Conservation (phyloP, 2,888 invertebrate species). For the Dugesia japonica region DNA sequence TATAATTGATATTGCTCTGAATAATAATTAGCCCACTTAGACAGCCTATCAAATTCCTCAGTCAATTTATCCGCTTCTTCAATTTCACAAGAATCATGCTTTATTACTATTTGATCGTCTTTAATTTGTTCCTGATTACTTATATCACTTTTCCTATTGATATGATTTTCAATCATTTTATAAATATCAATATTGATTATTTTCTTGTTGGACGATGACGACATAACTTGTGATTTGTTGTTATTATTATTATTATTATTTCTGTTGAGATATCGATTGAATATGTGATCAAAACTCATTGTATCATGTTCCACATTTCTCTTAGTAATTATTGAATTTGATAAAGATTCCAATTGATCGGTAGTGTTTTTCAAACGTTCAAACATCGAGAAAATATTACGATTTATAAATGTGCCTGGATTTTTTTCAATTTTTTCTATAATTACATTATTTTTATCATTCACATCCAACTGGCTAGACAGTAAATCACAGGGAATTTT, state of each 20-base stretch:
- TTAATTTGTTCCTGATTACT: no score
- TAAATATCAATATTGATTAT: neutral
- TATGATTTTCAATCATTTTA: neutral
- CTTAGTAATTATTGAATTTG: no score
- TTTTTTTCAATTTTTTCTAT: neutral
- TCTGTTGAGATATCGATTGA: no score
- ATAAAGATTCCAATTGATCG: no score
- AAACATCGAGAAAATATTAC: neutral
- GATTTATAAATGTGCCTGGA: neutral
- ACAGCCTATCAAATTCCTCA: neutral
- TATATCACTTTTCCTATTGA: no score
- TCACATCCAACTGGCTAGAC: neutral
- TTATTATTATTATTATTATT: no score
- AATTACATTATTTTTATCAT: neutral
- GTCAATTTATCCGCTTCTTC: neutral
- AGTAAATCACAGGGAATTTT: neutral
- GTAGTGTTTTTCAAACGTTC: neutral
- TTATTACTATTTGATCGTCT: no score
- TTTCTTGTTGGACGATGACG: neutral
- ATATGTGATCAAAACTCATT: no score
- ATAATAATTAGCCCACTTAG: constrained; percentile 4
- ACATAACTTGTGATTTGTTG: neutral
- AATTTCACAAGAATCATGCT: neutral
- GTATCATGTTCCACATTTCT: no score
- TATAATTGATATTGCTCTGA: neutral